These are phyloP conservation scores for Heliconius erato DNA, from an alignment of 2,888 invertebrate genomes.

Conservation along the genomic window DNA sequence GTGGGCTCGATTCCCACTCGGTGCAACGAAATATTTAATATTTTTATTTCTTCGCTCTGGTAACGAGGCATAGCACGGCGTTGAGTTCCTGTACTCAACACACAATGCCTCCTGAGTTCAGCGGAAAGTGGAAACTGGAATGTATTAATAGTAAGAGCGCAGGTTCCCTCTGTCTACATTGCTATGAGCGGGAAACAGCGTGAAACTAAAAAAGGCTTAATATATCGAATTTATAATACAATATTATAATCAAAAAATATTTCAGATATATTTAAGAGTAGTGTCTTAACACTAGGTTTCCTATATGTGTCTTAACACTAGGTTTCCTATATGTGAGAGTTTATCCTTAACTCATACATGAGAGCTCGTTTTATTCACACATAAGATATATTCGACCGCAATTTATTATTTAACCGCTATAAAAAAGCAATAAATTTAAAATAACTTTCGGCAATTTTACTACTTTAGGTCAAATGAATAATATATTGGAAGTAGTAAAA, in stretches of 20 bases:
- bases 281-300: too few species aligned
- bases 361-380: background rate
- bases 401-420: conserved; percentile 20
- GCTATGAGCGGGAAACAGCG: too few species aligned
- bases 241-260: too few species aligned
- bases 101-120: background rate
- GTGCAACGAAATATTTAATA: too few species aligned
- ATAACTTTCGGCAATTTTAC: background rate
- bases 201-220: too few species aligned
- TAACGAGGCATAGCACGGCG: background rate
- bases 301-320: too few species aligned
- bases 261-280: too few species aligned
- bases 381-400: background rate
- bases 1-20: too few species aligned
- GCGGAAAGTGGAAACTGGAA: background rate
- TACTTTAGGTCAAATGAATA: conserved; percentile 16
- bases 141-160: background rate
- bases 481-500: background rate
- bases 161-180: background rate
- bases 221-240: too few species aligned
- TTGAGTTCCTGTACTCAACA: background rate
- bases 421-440: conserved; percentile 7
- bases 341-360: too few species aligned
- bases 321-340: too few species aligned
- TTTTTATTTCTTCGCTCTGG: background rate